Evolutionary conservation across 1,140 invertebrate genomes (phyloP), one percentile per base, ranked within the genome.

Genomic region (Drosophila ogumai): DNA sequence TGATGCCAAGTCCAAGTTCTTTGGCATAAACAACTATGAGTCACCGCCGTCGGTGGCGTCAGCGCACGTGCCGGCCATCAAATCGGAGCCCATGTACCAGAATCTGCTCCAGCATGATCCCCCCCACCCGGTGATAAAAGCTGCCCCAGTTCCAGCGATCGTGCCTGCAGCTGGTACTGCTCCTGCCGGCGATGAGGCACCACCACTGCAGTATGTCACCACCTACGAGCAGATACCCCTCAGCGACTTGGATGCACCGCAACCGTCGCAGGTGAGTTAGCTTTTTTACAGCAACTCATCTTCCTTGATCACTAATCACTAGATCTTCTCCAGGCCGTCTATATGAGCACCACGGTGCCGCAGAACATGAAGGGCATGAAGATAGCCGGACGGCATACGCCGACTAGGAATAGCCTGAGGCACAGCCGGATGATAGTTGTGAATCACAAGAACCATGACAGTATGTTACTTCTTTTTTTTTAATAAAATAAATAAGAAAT

Each of bases 361-460:
- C 95, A 95, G 90, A 95, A 95, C 92, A 93, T 96, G 67, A 94
- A 95, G 25, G 94, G 94, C 25, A 93, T 93, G 60, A 94, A 94
- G 91, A 94, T 95, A 68, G 94, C 94, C 31, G 94, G 94, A 22
- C 93, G 95, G 77, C 95, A 96, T 84, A 94, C 95, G 22, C 95
- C 95, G 43, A 96, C 95, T n/a, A 93, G 95, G 71, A 95, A 95
- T 87, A 96, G 95, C 77, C 92, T 96, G 57, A 93, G 95, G 63
- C 95, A 96, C 82, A 95, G 95, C 84, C 93, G 95, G 41, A 96
- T 96, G 95, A 95, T 96, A 44, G 91, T 92, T 61, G 95, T 96
- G 8, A 94, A 95, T 93, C 94, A 95, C 92, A 93, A 94, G 63
- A 93, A 91, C 57, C 93, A 94, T 60, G 93, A 94, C 90, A 93